phyloP scores from a whole-genome alignment of 2,113 vertebrate genomes.

The Sardina pilchardus region DNA sequence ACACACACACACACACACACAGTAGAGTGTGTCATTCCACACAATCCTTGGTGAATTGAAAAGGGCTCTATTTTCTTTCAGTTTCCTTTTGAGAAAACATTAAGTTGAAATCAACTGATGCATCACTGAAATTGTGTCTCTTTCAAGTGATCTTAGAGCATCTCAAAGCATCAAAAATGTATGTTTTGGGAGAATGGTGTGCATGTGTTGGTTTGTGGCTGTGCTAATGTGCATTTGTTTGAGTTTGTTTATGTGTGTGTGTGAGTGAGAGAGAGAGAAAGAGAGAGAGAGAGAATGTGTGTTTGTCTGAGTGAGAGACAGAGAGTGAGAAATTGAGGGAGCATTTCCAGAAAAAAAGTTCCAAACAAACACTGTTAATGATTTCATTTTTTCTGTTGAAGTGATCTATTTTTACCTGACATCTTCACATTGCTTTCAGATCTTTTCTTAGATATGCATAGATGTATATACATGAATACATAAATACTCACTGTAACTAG shows the following conservation, averaged over 20 bases:
- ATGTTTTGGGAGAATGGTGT: not conserved
- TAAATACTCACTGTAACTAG: too few relatives aligned
- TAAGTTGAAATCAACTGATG: not conserved
- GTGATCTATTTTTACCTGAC: not conserved
- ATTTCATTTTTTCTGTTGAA: not conserved
- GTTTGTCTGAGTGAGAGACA: constrained; percentile 18
- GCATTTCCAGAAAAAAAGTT: too few relatives aligned
- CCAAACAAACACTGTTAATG: not conserved
- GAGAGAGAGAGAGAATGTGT: not conserved
- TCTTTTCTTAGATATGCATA: not conserved
- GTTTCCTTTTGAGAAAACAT: not conserved
- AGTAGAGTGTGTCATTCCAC: not conserved
- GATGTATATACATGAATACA: too few relatives aligned
- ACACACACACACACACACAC: too few relatives aligned
- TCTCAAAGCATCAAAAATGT: not conserved
- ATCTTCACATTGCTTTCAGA: not conserved
- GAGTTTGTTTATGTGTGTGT: constrained; percentile 23
- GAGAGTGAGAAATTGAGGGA: too few relatives aligned
- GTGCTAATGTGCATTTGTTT: constrained; percentile 2
- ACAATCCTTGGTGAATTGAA: not conserved
- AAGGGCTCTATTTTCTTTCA: not conserved
- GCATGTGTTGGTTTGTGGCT: constrained; percentile 7
- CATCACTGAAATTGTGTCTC: not conserved
- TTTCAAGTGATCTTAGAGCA: not conserved
- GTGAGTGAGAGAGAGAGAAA: not conserved